Evolutionary conservation across 2,888 invertebrate genomes (phyloP).

Genomic region (Eristalinus aeneus): DNA sequence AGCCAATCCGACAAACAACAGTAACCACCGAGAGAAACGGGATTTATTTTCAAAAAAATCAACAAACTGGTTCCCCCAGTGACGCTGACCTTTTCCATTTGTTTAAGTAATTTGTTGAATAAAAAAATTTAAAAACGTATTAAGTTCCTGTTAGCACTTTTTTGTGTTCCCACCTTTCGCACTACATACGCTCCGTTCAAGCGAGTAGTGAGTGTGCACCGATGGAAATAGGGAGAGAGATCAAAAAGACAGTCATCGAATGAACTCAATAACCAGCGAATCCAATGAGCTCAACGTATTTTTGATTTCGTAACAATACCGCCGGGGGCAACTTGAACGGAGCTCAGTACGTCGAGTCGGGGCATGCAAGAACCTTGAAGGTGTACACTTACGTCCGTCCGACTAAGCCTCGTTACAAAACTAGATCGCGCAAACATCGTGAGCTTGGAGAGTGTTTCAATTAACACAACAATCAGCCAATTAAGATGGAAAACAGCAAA

Average conservation of each 20-base stretch:
- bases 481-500: slow-evolving; percentile 1
- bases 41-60: slow-evolving; percentile 30
- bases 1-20: neutral
- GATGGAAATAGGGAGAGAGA: neutral
- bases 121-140: slow-evolving; percentile 1
- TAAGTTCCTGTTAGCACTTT: slow-evolving; percentile 50
- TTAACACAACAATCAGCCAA: slow-evolving; percentile 27
- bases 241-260: neutral
- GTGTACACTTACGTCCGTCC: slow-evolving; percentile 13
- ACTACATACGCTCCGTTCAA: neutral
- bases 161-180: slow-evolving; percentile 14
- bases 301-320: slow-evolving; percentile 24
- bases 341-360: neutral
- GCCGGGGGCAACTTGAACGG: slow-evolving; percentile 5
- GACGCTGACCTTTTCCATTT: slow-evolving; percentile 58
- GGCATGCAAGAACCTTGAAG: slow-evolving; percentile 41
- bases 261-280: slow-evolving; percentile 6
- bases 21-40: slow-evolving; percentile 38
- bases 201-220: neutral
- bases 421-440: slow-evolving; percentile 1
- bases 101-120: slow-evolving; percentile 38
- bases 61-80: slow-evolving; percentile 47
- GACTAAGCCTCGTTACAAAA: slow-evolving; percentile 48
- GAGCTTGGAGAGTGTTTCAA: slow-evolving; percentile 15
- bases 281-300: slow-evolving; percentile 13